These are phyloP conservation scores for Netelia inedita DNA, from an alignment of 2,888 invertebrate genomes.

Conservation along the genomic window DNA sequence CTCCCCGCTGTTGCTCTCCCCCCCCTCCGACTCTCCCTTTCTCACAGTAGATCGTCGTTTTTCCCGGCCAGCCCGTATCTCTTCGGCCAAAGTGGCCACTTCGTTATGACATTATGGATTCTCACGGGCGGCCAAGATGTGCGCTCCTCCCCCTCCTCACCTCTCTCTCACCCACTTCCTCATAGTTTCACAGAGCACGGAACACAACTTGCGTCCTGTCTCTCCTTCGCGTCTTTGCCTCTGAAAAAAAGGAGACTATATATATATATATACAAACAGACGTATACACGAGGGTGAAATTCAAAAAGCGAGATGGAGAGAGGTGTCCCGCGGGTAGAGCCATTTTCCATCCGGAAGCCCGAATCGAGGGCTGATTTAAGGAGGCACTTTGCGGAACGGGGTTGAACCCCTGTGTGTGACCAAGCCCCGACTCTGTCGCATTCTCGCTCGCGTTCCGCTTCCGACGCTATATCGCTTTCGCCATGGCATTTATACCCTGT, in stretches of 20 bases:
- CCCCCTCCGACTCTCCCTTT: neutral
- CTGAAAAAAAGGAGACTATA: neutral
- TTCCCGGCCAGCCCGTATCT: conserved; percentile 32
- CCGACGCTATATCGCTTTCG: conserved; percentile 34
- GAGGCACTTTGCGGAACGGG: conserved; percentile 61
- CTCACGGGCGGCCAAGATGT: conserved; percentile 61
- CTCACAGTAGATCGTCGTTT: conserved; percentile 13
- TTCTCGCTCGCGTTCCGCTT: conserved; percentile 12
- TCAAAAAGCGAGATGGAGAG: conserved; percentile 31
- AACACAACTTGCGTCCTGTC: conserved; percentile 10
- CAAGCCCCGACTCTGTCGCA: conserved; percentile 27
- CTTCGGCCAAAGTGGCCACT: conserved; percentile 60
- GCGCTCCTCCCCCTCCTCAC: neutral
- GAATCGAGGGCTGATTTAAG: conserved; percentile 67
- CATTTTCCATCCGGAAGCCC: conserved; percentile 65
- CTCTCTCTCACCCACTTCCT: no score
- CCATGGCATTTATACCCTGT: conserved; percentile 37
- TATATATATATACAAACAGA: neutral
- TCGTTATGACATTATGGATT: conserved; percentile 68
- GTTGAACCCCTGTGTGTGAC: conserved; percentile 38
- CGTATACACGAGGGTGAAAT: conserved; percentile 12
- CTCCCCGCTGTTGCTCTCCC: conserved; percentile 25
- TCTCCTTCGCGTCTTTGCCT: neutral
- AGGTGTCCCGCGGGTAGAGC: conserved; percentile 59
- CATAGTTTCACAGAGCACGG: neutral